Evolutionary conservation across 2,888 invertebrate species (phyloP).

Genomic region (Stenolophus ochropezus): DNA sequence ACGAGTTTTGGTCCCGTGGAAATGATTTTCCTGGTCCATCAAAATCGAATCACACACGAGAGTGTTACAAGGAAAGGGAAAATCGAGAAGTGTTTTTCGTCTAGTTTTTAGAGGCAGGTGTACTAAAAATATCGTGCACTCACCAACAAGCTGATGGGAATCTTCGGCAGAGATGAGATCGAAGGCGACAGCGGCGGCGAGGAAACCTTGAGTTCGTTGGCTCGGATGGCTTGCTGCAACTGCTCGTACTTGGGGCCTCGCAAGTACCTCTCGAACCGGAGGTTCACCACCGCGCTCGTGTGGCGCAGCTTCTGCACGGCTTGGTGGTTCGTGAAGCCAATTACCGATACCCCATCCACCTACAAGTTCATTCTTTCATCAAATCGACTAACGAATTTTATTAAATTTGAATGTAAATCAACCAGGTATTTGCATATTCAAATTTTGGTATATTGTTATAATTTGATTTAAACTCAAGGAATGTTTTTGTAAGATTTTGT

Average conservation of each 20-base stretch:
- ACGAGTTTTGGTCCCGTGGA: background rate
- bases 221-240: slow-evolving; percentile 85
- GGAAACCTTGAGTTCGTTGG: slow-evolving; percentile 80
- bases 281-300: slow-evolving; percentile 83
- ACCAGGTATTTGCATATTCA: slow-evolving; percentile 24
- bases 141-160: slow-evolving; percentile 84
- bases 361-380: slow-evolving; percentile 61
- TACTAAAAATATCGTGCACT: slow-evolving; percentile 59
- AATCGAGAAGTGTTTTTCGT: background rate
- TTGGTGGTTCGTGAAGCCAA: slow-evolving; percentile 95
- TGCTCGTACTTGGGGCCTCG: slow-evolving; percentile 92
- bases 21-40: background rate
- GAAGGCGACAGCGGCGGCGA: slow-evolving; percentile 81
- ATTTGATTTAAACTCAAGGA: slow-evolving; percentile 18
- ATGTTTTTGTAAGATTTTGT: slow-evolving; percentile 5
- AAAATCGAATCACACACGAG: background rate
- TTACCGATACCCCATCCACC: slow-evolving; percentile 91
- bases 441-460: slow-evolving; percentile 19
- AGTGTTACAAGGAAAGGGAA: background rate
- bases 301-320: slow-evolving; percentile 92
- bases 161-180: slow-evolving; percentile 83
- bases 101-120: background rate
- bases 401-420: slow-evolving; percentile 43
- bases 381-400: slow-evolving; percentile 25
- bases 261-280: slow-evolving; percentile 85